phyloP scores from a whole-genome alignment of 2,797 vertebrate genomes.

The Scleropages formosus region DNA sequence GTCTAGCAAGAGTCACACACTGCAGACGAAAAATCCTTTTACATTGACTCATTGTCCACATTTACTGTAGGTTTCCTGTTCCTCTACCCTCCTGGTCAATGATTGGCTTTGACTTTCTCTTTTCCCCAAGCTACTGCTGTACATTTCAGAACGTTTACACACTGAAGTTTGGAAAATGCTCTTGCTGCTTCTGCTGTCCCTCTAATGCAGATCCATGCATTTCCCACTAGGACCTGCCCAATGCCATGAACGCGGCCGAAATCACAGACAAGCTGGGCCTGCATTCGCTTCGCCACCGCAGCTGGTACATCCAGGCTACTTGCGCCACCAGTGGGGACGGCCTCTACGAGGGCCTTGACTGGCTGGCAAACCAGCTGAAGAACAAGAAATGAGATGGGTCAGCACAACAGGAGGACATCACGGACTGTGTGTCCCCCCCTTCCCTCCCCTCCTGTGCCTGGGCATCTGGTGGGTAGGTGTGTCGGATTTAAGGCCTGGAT shows the following conservation, averaged over 20 bases:
- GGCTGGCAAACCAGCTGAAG: slow-evolving; percentile 97
- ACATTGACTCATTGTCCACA: background rate
- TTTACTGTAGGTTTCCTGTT: background rate
- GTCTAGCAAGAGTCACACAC: background rate
- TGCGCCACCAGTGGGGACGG: slow-evolving; percentile 94
- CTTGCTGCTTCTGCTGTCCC: background rate
- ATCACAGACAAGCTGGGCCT: slow-evolving; percentile 96
- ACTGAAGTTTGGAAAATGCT: too few relatives aligned
- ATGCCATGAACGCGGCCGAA: slow-evolving; percentile 95
- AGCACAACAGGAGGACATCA: slow-evolving; percentile 19
- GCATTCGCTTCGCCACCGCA: slow-evolving; percentile 91
- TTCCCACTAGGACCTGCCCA: slow-evolving; percentile 83
- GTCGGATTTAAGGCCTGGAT: slow-evolving; percentile 32
- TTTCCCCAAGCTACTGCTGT: background rate
- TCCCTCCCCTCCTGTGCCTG: too few relatives aligned
- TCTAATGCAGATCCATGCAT: background rate
- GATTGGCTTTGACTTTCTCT: background rate
- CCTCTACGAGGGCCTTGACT: slow-evolving; percentile 94
- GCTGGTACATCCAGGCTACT: slow-evolving; percentile 98
- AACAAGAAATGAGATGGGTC: slow-evolving; percentile 85
- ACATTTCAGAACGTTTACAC: background rate
- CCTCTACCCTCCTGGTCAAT: background rate
- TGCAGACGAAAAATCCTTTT: background rate
- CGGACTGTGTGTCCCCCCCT: slow-evolving; percentile 32
- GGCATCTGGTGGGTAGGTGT: background rate